Evolutionary conservation across 2,888 invertebrate genomes (phyloP).

Genomic region (Taphrorychus bicolor): DNA sequence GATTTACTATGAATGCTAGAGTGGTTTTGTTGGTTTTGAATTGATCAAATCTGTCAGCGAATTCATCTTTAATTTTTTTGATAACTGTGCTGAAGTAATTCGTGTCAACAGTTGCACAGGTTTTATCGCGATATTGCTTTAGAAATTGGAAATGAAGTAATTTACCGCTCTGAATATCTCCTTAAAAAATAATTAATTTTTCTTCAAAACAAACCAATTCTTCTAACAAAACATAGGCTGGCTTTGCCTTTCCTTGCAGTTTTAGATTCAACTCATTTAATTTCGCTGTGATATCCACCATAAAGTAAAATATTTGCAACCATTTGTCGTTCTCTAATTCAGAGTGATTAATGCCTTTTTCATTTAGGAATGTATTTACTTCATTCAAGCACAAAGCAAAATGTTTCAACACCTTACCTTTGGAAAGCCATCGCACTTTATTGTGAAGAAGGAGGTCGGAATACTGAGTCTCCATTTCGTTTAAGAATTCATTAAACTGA

Average conservation of each 20-base stretch:
- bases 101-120: no score
- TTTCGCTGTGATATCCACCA: background rate
- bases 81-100: no score
- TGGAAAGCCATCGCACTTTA: constrained; percentile 4
- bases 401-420: background rate
- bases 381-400: constrained; percentile 5
- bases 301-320: background rate
- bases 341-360: background rate
- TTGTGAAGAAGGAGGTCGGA: background rate
- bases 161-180: no score
- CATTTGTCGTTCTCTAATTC: constrained; percentile 4
- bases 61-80: no score
- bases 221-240: background rate
- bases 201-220: constrained; percentile 6
- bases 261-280: constrained; percentile 1
- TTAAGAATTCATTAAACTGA: constrained; percentile 11
- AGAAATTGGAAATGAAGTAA: no score
- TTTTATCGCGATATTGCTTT: no score
- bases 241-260: background rate
- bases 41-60: no score
- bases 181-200: background rate
- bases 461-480: constrained; percentile 5
- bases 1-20: no score
- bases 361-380: background rate
- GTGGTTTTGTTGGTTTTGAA: no score